A percentile compares a stretch with the other conserved stretches of the same genome.
Conservation (phyloP, 2,797 vertebrate species). For the Morus bassanus region DNA sequence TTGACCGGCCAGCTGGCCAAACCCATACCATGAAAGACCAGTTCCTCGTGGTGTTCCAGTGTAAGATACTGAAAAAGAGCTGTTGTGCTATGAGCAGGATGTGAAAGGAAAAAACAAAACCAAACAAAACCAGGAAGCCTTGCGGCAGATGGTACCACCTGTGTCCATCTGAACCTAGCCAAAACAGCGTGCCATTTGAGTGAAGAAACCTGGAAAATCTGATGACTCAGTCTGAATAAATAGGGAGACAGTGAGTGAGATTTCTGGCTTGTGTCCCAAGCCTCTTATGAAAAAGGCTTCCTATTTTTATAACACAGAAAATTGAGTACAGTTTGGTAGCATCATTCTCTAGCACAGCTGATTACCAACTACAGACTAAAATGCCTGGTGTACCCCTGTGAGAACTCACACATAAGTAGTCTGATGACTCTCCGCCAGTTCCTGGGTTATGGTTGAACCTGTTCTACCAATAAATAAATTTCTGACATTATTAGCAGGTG, state of each 20-base stretch:
- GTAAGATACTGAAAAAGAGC: constrained; percentile 40
- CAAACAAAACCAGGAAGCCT: constrained; percentile 4
- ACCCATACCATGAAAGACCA: not conserved
- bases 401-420: not conserved
- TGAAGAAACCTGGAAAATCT: constrained; percentile 40
- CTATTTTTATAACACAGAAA: constrained; percentile 18
- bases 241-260: not conserved
- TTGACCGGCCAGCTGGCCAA: not conserved
- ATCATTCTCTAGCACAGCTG: not conserved
- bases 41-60: not conserved
- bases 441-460: not conserved
- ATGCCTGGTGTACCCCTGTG: not conserved
- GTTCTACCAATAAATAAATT: not conserved
- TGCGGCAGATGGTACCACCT: constrained; percentile 31
- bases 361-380: not conserved
- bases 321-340: constrained; percentile 7
- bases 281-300: not conserved
- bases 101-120: constrained; percentile 6
- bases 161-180: constrained; percentile 24
- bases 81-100: not conserved
- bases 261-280: constrained; percentile 30
- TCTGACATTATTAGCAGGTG: not conserved
- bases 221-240: constrained; percentile 36
- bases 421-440: not conserved
- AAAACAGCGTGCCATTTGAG: constrained; percentile 29